Evolutionary conservation across 2,113 vertebrate genomes (phyloP).

Genomic region (Lepus timidus): DNA sequence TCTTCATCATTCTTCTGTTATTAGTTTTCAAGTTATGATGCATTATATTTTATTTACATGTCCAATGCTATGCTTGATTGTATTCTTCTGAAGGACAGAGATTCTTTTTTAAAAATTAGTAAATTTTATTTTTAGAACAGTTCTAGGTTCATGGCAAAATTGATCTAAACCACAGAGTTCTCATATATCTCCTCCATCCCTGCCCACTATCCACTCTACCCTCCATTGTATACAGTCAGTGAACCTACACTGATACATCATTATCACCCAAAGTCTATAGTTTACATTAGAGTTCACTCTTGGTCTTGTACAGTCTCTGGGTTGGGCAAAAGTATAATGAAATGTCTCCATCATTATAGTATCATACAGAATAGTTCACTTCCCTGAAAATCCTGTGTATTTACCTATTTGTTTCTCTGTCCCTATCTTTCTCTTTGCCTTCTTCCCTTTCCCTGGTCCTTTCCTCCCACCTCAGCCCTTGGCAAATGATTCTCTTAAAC

Average conservation of each 20-base stretch:
- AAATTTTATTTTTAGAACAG: neutral
- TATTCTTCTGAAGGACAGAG: neutral
- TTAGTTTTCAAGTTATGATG: neutral
- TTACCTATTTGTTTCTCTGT: neutral
- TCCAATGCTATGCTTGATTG: neutral
- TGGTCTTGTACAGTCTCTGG: neutral
- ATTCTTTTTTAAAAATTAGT: neutral
- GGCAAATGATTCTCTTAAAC: neutral
- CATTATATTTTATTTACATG: conserved; percentile 9
- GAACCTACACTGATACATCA: neutral
- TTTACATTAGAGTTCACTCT: neutral
- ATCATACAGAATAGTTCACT: neutral
- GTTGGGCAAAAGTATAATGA: neutral
- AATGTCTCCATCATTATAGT: no score
- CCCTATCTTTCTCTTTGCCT: no score
- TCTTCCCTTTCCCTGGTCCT: no score
- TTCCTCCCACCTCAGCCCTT: no score
- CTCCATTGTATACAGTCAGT: neutral
- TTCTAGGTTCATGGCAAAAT: neutral
- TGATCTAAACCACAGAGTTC: neutral
- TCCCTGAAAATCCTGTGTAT: neutral
- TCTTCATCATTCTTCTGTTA: neutral
- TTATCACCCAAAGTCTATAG: neutral
- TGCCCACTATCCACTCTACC: neutral
- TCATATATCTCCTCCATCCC: accelerated